These are phyloP conservation scores for Meloe dianella DNA, from an alignment of 2,888 invertebrate species.

Conservation along the genomic window DNA sequence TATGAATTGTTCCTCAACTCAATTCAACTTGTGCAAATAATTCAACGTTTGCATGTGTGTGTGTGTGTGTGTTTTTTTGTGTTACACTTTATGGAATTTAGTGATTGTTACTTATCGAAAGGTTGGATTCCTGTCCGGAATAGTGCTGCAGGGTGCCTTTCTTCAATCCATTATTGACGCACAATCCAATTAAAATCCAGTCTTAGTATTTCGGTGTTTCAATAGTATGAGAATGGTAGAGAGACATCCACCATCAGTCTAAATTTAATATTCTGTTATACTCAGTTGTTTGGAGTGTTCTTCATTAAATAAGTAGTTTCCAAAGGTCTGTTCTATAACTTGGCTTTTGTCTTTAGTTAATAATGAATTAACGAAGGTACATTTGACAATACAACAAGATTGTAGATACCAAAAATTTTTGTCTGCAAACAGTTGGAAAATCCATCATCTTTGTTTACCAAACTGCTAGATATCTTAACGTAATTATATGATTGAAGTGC, in stretches of 20 bases:
- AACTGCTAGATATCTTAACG: no score
- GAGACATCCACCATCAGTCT: background rate
- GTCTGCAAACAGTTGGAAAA: background rate
- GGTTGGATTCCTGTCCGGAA: background rate
- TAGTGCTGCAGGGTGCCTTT: background rate
- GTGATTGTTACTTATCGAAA: background rate
- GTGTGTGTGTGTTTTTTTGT: background rate
- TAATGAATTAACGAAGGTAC: background rate
- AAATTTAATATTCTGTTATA: background rate
- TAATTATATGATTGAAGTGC: no score
- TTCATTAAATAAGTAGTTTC: background rate
- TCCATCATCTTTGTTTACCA: background rate
- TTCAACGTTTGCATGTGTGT: no score
- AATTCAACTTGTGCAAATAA: no score
- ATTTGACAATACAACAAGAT: background rate
- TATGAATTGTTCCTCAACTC: no score
- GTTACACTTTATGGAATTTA: background rate
- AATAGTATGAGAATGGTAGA: background rate
- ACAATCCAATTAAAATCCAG: slow-evolving; percentile 4
- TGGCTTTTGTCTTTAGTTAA: background rate
- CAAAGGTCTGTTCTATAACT: background rate
- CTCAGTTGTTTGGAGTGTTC: background rate
- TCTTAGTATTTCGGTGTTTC: background rate
- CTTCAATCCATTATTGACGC: background rate
- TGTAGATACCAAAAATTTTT: background rate